phyloP scores from a whole-genome alignment of 2,888 invertebrate genomes.

The Agrilus biguttatus region DNA sequence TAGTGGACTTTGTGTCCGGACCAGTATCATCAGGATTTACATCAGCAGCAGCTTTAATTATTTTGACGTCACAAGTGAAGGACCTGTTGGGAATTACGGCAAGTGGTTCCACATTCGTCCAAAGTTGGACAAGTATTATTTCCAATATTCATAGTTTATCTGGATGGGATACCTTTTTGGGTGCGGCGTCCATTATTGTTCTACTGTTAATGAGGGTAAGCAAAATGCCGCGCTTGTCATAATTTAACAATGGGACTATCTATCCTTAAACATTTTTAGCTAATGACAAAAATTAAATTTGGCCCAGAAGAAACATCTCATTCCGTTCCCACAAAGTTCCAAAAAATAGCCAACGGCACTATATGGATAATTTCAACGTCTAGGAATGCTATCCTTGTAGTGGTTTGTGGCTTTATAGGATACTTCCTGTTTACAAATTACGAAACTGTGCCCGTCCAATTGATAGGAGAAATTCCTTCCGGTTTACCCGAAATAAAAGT shows the following conservation, averaged over 20 bases:
- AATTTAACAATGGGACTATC: too few relatives aligned
- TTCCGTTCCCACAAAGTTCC: conserved; percentile 11
- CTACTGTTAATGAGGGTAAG: conserved; percentile 64
- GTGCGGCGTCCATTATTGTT: conserved; percentile 57
- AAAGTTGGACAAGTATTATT: conserved; percentile 62
- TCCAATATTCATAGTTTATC: conserved; percentile 48
- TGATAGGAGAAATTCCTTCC: conserved; percentile 63
- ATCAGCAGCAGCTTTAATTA: conserved; percentile 78
- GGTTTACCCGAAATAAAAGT: conserved; percentile 52
- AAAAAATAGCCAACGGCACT: conserved; percentile 41
- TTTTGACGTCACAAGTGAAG: conserved; percentile 78
- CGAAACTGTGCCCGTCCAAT: conserved; percentile 43
- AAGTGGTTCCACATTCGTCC: conserved; percentile 59
- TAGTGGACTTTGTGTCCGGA: conserved; percentile 80
- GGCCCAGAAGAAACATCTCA: conserved; percentile 34
- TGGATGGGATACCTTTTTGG: conserved; percentile 61
- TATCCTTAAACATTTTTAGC: conserved; percentile 27
- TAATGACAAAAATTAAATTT: conserved; percentile 47
- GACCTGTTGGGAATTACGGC: conserved; percentile 63
- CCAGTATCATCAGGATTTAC: conserved; percentile 84
- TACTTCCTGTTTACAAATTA: conserved; percentile 41
- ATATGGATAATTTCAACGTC: conserved; percentile 68
- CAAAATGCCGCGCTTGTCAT: conserved; percentile 2
- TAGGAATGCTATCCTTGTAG: conserved; percentile 72
- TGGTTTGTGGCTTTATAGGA: conserved; percentile 57